phyloP scores from a whole-genome alignment of 2,113 vertebrate genomes.

The Gnathonemus longibarbis region DNA sequence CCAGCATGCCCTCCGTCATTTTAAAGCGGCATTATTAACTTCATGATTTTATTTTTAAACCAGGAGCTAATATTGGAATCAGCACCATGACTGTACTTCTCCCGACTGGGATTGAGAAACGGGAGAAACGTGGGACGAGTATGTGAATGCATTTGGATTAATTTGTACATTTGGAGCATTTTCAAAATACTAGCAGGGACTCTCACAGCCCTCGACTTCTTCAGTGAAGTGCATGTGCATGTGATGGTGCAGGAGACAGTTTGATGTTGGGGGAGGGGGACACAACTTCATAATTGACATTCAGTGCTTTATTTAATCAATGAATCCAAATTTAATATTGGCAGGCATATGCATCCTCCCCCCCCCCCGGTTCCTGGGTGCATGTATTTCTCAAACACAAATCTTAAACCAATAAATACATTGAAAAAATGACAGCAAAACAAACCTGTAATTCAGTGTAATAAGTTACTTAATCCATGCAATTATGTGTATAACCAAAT shows the following conservation, averaged over 20 bases:
- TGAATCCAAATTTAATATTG: neutral
- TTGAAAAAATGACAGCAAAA: neutral
- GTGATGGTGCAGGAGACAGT: neutral
- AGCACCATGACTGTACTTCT: constrained; percentile 26
- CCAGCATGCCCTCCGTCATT: constrained; percentile 37
- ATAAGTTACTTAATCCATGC: neutral
- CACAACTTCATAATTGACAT: neutral
- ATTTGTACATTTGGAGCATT: neutral
- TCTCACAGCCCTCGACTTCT: neutral
- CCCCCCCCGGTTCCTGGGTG: neutral
- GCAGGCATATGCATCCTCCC: neutral
- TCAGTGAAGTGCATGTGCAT: too few species aligned
- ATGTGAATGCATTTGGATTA: constrained; percentile 3
- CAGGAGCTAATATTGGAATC: constrained; percentile 45
- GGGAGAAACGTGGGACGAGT: constrained; percentile 26
- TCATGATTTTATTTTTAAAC: constrained; percentile 57
- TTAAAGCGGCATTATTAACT: constrained; percentile 56
- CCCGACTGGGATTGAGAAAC: constrained; percentile 35
- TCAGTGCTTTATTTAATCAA: neutral
- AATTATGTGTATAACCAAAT: neutral
- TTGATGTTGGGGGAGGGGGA: neutral
- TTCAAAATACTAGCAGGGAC: neutral
- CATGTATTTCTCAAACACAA: neutral
- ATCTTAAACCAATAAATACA: neutral
- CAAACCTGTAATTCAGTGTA: neutral